Evolutionary conservation across 1,140 invertebrate genomes (phyloP), one percentile per base, ranked within the genome.

Genomic region (Dendroctonus valens): DNA sequence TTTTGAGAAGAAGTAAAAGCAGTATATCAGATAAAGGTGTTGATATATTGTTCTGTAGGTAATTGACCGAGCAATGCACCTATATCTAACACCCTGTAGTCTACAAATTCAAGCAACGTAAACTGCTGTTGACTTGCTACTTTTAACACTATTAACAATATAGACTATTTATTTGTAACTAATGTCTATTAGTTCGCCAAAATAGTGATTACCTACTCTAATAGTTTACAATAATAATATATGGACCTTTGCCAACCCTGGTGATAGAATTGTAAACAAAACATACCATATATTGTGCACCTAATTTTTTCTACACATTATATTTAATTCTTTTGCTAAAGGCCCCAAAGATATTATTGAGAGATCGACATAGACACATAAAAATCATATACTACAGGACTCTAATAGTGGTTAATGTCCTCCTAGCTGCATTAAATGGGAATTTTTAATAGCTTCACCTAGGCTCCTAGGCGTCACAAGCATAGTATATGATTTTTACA

Each of bases 201-300:
- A 59, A 59, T 59, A 59, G 57, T 37, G 12, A 9, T 40, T 26
- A 6, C 40, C 48, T 50, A 60, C 38, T 60, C 44, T 60, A 50
- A 49, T 49, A 65, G 64, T 57, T 69, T 65, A 65, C 55, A 69
- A 57, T 44, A 26, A 26, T 26, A 38, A 69, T 61, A 11, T 46
- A 50, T 69, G 68, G 68, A 69, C 68, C 68, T 66, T 62, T 67
- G 38, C 59, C 64, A 69, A 69, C 68, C 68, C 68, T 67, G 68
- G 63, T 65, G 60, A 48, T 62, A 50, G 59, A 53, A 59, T 53
- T 57, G 40, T 54, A 49, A 15, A 38, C 7, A 65, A 62, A 62
- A 62, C 11, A 50, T 50, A 48, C 9, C 44, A 8, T 26, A 26
- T 26, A 26, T 26, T 37, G 46, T 60, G 59, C 59, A 60, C 58